Evolutionary conservation across 1,140 invertebrate species (phyloP).

Genomic region (Bombus cullumanus): DNA sequence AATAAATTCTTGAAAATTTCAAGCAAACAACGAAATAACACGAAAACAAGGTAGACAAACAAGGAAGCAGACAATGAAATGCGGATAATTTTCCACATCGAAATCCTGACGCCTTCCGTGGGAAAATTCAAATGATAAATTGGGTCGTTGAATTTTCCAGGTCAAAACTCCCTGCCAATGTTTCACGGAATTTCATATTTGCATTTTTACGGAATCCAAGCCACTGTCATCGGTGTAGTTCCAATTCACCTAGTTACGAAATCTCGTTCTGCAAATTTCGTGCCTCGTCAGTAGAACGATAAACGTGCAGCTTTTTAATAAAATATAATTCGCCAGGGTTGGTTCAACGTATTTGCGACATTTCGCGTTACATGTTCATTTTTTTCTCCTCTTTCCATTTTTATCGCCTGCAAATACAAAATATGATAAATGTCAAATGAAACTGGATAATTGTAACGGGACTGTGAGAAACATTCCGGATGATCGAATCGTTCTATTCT

Average conservation of each 20-base stretch:
- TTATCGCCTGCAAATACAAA: too few relatives aligned
- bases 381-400: too few relatives aligned
- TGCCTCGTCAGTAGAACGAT: not conserved
- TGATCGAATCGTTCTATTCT: not conserved
- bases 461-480: not conserved
- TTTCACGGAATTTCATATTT: not conserved
- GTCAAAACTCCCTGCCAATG: not conserved
- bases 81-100: not conserved
- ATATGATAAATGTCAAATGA: too few relatives aligned
- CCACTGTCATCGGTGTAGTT: not conserved
- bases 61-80: not conserved
- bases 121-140: not conserved
- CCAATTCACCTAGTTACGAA: slow-evolving; percentile 3
- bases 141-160: not conserved
- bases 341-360: not conserved
- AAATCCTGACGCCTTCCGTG: not conserved
- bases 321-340: not conserved
- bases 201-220: not conserved
- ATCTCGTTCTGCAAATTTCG: not conserved
- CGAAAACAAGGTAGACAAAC: not conserved
- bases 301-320: not conserved
- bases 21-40: not conserved
- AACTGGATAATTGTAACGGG: not conserved
- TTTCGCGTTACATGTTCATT: not conserved
- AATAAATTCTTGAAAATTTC: not conserved